Evolutionary conservation across 2,113 vertebrate genomes (phyloP).

Genomic region (Trinectes maculatus): DNA sequence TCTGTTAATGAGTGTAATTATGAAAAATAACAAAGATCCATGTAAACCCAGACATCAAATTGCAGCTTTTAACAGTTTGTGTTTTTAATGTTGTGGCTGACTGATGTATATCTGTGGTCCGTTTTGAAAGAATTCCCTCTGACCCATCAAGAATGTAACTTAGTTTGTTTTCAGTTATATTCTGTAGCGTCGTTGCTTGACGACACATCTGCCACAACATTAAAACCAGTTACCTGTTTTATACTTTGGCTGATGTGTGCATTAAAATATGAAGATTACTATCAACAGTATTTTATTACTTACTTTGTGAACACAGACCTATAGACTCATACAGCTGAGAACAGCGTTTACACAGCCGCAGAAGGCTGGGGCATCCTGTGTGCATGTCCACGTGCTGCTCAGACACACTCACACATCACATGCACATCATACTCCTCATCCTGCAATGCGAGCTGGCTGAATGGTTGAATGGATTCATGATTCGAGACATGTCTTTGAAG

Average conservation of each 20-base stretch:
- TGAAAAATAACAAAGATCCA: not conserved
- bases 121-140: not conserved
- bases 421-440: slow-evolving; percentile 36
- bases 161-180: not conserved
- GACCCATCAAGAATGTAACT: not conserved
- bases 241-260: not conserved
- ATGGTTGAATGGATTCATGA: slow-evolving; percentile 56
- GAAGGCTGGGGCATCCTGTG: slow-evolving; percentile 23
- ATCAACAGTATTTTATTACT: not conserved
- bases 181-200: not conserved
- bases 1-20: no score
- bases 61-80: no score
- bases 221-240: not conserved
- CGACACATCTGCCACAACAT: not conserved
- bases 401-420: slow-evolving; percentile 26
- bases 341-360: not conserved
- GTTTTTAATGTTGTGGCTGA: not conserved
- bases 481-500: slow-evolving; percentile 68
- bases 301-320: not conserved
- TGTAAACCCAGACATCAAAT: not conserved
- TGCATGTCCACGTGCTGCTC: slow-evolving; percentile 27
- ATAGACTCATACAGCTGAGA: not conserved
- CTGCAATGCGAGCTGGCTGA: slow-evolving; percentile 38
- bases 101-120: not conserved
- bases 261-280: not conserved